A percentile compares a stretch with the other conserved stretches of the same genome.
Conservation (phyloP, 2,113 vertebrate species). For the Vanacampus margaritifer region DNA sequence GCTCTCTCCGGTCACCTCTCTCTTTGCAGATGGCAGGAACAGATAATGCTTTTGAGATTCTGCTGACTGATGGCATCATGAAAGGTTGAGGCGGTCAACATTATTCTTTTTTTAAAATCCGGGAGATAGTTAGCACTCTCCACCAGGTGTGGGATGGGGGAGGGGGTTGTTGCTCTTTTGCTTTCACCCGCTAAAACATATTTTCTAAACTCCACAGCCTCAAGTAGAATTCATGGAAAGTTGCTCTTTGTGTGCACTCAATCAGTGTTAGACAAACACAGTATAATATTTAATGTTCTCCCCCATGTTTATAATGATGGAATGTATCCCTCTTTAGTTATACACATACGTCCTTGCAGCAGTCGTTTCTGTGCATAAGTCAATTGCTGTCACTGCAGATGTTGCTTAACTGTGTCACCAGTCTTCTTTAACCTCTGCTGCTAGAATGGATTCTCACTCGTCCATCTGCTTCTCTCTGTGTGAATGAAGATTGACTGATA, state of each 20-base stretch:
- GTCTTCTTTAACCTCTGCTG: constrained; percentile 53
- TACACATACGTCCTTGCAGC: constrained; percentile 34
- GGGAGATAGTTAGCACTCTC: constrained; percentile 49
- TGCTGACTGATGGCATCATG: constrained; percentile 46
- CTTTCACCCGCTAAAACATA: constrained; percentile 53
- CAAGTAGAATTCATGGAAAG: constrained; percentile 55
- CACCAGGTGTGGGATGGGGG: constrained; percentile 60
- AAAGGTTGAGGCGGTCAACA: constrained; percentile 52
- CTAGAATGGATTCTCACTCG: constrained; percentile 37
- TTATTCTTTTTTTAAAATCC: constrained; percentile 45
- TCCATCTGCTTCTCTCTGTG: constrained; percentile 34
- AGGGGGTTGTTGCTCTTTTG: constrained; percentile 35
- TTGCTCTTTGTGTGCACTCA: constrained; percentile 13
- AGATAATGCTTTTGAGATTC: constrained; percentile 43
- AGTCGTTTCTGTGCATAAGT: constrained; percentile 35
- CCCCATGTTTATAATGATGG: constrained; percentile 33
- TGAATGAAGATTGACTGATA: constrained; percentile 51
- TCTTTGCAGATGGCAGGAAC: constrained; percentile 15
- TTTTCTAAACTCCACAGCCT: constrained; percentile 52
- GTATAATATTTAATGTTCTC: constrained; percentile 9
- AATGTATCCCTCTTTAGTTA: constrained; percentile 42
- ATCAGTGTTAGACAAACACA: constrained; percentile 10
- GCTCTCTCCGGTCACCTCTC: not conserved
- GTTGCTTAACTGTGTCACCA: constrained; percentile 46
- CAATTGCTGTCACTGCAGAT: constrained; percentile 34